Base-by-base conservation (phyloP, 2,113 vertebrate genomes). In the Myotis davidii region DNA sequence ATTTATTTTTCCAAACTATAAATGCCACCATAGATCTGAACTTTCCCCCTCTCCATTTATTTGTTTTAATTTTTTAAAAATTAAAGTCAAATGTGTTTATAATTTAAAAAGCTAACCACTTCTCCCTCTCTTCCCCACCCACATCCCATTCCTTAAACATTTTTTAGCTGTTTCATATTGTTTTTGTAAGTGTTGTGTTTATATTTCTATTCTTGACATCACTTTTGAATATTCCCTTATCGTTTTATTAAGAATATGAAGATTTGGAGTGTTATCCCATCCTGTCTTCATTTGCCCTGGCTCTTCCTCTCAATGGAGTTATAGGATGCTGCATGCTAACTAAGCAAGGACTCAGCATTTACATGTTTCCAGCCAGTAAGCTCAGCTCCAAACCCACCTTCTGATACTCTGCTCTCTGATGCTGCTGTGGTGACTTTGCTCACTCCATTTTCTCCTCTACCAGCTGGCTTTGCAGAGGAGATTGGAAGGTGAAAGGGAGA, bases 1-100 rank as follows among this genome's bases (percentile, higher is more conserved):
- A 83, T 82, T 39, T 83, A 37, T 83, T 48, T 94, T 81, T 92
- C 84, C 21, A 85, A 88, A 77, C 16, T 54, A 42, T 12, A 85
- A 67, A 64, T 2, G 1, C 39, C 48, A 39, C 29, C 48, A 32
- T 23, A 29, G 14, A 52, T 16, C 16, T 18, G 54, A 6, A 48
- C 14, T 8, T 17, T 90, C 90, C 77, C 29, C 5, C 29, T 69
- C 32, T 77, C 70, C 10, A 37, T 20, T 29, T 29, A 17, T 45
- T 39, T 88, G 23, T 91, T n/a, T 69, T 70, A 56, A 16, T 94
- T 65, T 56, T 72, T 85, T n/a, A 61, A 76, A 93, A 88, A 65
- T 50, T 21, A 37, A 92, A 77, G 21, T 37, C 39, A 84, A 86
- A 77, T 27, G 54, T 29, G 32, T 45, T 18, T 50, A 21, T 17